phyloP scores from a whole-genome alignment of 2,113 vertebrate species.

The Furnarius figulus region DNA sequence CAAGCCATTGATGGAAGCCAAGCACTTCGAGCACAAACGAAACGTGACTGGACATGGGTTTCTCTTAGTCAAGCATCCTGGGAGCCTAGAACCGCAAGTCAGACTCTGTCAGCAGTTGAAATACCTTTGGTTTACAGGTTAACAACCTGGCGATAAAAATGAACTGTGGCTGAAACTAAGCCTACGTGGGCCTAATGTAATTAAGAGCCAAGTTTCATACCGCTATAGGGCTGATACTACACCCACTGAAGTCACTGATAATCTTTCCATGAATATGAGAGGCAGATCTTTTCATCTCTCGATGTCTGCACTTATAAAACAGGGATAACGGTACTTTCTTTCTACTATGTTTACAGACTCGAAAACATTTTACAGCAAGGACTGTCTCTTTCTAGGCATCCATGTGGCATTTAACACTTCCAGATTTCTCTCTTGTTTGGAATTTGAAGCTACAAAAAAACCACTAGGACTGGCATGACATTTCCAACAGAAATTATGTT shows the following conservation, averaged over 20 bases:
- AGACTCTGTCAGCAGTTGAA: constrained; percentile 48
- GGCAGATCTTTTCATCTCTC: constrained; percentile 19
- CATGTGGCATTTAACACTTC: neutral
- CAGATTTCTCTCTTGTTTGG: neutral
- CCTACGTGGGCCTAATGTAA: constrained; percentile 32
- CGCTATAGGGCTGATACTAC: constrained; percentile 69
- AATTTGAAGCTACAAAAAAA: neutral
- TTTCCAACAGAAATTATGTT: neutral
- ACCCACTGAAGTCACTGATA: constrained; percentile 58
- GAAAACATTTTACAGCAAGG: neutral
- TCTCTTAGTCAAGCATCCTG: constrained; percentile 60
- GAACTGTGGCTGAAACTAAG: constrained; percentile 60
- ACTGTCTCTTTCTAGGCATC: neutral
- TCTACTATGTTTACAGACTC: neutral
- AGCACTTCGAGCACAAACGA: constrained; percentile 7
- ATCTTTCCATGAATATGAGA: constrained; percentile 55
- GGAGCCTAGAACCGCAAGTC: constrained; percentile 31
- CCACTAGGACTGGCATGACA: neutral
- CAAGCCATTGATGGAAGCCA: constrained; percentile 38
- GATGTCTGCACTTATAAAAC: neutral
- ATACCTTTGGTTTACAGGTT: constrained; percentile 50
- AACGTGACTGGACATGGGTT: constrained; percentile 61
- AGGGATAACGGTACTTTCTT: constrained; percentile 47
- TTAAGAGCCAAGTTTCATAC: constrained; percentile 63
- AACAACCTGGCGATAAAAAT: constrained; percentile 38